Conservation (phyloP, 2,113 vertebrate species). For the Pachypanchax playfairii region DNA sequence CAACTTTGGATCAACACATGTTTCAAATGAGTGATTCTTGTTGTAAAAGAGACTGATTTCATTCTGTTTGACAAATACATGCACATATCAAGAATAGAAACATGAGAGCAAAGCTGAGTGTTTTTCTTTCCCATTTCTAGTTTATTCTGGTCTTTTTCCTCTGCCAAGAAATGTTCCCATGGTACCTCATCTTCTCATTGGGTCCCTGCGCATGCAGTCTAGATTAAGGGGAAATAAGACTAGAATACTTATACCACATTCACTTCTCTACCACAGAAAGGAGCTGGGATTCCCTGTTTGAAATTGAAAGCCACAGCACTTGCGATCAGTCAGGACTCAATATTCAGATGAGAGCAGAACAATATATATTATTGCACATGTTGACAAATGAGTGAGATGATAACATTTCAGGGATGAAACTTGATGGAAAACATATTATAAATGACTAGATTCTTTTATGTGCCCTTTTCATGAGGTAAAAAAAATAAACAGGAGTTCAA, state of each 20-base stretch:
- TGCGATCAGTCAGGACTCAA: constrained; percentile 22
- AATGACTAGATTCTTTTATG: constrained; percentile 45
- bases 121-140: constrained; percentile 30
- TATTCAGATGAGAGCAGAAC: constrained; percentile 33
- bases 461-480: constrained; percentile 31
- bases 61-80: constrained; percentile 1
- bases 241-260: constrained; percentile 61
- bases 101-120: constrained; percentile 17
- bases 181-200: constrained; percentile 59
- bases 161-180: constrained; percentile 57
- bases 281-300: constrained; percentile 8
- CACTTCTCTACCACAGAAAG: constrained; percentile 39
- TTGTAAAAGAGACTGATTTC: constrained; percentile 9
- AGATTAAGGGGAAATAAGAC: constrained; percentile 58
- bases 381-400: constrained; percentile 60
- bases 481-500: too few relatives aligned
- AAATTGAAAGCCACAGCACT: constrained; percentile 30
- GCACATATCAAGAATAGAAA: constrained; percentile 17
- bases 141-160: constrained; percentile 17
- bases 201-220: constrained; percentile 59
- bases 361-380: constrained; percentile 50
- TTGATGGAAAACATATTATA: constrained; percentile 43
- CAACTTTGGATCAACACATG: constrained; percentile 7
- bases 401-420: constrained; percentile 54
- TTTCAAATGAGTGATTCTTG: constrained; percentile 9